A percentile compares a stretch with the other conserved stretches of the same genome.
Conservation (phyloP, 1,140 invertebrate species). For the Lucilia cuprina region DNA sequence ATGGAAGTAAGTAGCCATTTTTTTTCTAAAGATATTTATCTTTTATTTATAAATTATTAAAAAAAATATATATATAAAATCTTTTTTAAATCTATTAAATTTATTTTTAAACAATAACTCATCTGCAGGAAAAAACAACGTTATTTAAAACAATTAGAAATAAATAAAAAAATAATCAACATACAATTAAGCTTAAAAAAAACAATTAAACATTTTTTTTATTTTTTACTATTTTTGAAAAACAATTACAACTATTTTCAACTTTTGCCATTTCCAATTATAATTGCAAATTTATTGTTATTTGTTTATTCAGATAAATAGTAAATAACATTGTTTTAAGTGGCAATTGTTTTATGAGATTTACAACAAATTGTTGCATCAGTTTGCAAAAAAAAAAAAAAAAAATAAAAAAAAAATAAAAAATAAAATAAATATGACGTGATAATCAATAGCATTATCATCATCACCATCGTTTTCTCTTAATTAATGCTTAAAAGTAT, state of each 20-base stretch:
- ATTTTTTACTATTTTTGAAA: neutral
- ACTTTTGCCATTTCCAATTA: neutral
- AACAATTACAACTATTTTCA: neutral
- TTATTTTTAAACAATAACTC: constrained; percentile 16
- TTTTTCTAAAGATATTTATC: constrained; percentile 13
- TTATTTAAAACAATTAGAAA: neutral
- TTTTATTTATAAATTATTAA: neutral
- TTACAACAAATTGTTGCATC: neutral
- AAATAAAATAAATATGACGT: no score
- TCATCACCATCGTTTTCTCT: no score
- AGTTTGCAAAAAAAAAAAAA: no score
- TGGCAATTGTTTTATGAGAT: neutral
- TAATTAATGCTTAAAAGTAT: no score
- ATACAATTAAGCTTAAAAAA: neutral
- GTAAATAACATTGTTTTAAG: neutral
- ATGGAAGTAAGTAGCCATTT: constrained; percentile 77
- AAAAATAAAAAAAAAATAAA: no score
- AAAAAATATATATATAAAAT: constrained; percentile 18
- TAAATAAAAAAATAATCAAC: constrained; percentile 8
- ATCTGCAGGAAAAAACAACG: neutral
- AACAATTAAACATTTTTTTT: neutral
- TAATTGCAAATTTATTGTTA: neutral
- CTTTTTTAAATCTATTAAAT: neutral
- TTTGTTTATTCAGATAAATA: neutral
- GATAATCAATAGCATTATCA: no score